Conservation (phyloP, 2,888 invertebrate species). For the Orthosia gothica region DNA sequence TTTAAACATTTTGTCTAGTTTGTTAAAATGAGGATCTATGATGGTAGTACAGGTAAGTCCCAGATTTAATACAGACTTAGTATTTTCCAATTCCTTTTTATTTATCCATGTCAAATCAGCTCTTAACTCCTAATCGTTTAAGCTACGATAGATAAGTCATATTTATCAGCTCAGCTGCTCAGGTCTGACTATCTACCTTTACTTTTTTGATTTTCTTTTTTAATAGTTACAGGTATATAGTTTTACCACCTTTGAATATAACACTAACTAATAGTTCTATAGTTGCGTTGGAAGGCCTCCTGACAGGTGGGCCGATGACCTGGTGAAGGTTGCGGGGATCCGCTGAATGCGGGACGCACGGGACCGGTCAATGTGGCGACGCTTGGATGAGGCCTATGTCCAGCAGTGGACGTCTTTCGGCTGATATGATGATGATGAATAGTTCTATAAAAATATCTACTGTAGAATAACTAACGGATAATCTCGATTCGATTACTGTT, state of each 20-base stretch:
- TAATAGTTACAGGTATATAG: not conserved
- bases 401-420: too few species aligned
- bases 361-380: too few species aligned
- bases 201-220: not conserved
- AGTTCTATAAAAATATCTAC: too few species aligned
- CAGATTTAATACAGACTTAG: not conserved
- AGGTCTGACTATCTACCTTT: not conserved
- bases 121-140: not conserved
- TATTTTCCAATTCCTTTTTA: not conserved
- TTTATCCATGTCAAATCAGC: not conserved
- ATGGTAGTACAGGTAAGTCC: constrained; percentile 64
- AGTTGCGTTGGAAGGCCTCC: too few species aligned
- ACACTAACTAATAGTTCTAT: not conserved
- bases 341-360: too few species aligned
- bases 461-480: too few species aligned
- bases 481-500: not conserved
- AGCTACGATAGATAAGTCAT: not conserved
- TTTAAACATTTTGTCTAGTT: constrained; percentile 13
- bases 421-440: too few species aligned
- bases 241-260: not conserved
- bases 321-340: too few species aligned
- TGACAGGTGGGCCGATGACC: too few species aligned
- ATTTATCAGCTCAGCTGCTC: not conserved
- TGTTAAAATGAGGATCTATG: constrained; percentile 69
- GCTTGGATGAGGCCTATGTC: too few species aligned